Percentiles rank a stretch among this genome's conserved stretches.
Evolutionary conservation across 2,888 invertebrate genomes (phyloP).

Genomic region (Lithophane socia): DNA sequence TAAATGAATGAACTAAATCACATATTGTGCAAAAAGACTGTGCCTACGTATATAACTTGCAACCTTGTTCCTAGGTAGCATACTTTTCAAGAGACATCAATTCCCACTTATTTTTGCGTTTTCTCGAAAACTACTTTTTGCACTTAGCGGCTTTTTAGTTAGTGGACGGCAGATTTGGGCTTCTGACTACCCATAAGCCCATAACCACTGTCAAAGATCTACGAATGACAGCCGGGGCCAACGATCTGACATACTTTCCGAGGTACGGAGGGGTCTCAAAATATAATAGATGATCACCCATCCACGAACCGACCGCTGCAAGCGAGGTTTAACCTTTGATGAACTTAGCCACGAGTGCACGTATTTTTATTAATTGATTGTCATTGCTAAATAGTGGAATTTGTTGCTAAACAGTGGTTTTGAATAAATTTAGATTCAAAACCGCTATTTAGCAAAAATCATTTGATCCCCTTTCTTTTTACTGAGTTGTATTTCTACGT

Average conservation of each 20-base stretch:
- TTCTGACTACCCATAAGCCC: neutral
- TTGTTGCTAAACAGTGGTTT: no score
- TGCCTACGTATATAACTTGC: no score
- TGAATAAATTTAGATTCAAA: no score
- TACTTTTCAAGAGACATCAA: no score
- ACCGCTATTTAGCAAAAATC: neutral
- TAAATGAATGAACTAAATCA: no score
- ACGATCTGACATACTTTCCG: neutral
- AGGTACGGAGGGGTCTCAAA: neutral
- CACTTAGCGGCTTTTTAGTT: no score
- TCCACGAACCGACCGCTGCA: neutral
- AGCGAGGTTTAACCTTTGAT: neutral
- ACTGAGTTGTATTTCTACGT: constrained; percentile 33
- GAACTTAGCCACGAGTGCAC: neutral
- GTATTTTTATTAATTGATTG: neutral
- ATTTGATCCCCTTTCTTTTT: neutral
- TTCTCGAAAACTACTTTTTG: no score
- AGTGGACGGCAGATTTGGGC: no score
- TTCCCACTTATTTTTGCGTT: no score
- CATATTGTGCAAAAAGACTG: no score
- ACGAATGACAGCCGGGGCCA: neutral
- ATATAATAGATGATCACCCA: neutral
- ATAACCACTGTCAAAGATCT: neutral
- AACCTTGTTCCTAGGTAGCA: no score
- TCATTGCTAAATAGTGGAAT: neutral